A percentile compares a stretch with the other conserved stretches of the same genome.
Conservation (phyloP, 1,140 invertebrate species). For the Bombus polaris region DNA sequence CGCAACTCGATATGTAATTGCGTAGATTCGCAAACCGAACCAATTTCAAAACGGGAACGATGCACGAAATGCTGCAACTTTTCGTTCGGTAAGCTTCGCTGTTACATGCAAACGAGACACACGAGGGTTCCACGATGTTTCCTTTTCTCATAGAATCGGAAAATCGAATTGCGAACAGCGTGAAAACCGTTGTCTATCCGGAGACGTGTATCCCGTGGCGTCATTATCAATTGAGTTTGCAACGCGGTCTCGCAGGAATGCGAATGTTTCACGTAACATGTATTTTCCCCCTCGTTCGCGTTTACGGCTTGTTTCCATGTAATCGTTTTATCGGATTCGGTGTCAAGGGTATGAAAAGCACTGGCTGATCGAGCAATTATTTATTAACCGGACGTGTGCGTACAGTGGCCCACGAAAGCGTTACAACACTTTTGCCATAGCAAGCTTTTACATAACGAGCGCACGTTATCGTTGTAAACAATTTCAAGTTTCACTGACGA, state of each 20-base stretch:
- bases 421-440: too few species aligned
- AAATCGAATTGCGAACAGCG: conserved; percentile 41
- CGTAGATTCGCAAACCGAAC: background rate
- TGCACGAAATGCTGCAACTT: background rate
- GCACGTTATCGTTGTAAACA: background rate
- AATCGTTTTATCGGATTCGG: conserved; percentile 26
- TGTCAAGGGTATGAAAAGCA: conserved; percentile 47
- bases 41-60: background rate
- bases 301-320: conserved; percentile 31
- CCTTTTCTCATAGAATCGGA: background rate
- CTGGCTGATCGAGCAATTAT: conserved; percentile 1
- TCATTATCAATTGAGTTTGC: conserved; percentile 49
- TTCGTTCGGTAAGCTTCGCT: background rate
- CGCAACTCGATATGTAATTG: background rate
- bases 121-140: background rate
- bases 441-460: too few species aligned
- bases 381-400: conserved; percentile 28
- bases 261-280: conserved; percentile 9
- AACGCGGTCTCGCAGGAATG: conserved; percentile 17
- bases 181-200: background rate
- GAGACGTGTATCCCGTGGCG: background rate
- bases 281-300: conserved; percentile 30
- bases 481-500: background rate
- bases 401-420: too few species aligned
- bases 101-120: background rate